Base-by-base conservation (phyloP, 2,113 vertebrate genomes). In the Hemichromis elongatus region DNA sequence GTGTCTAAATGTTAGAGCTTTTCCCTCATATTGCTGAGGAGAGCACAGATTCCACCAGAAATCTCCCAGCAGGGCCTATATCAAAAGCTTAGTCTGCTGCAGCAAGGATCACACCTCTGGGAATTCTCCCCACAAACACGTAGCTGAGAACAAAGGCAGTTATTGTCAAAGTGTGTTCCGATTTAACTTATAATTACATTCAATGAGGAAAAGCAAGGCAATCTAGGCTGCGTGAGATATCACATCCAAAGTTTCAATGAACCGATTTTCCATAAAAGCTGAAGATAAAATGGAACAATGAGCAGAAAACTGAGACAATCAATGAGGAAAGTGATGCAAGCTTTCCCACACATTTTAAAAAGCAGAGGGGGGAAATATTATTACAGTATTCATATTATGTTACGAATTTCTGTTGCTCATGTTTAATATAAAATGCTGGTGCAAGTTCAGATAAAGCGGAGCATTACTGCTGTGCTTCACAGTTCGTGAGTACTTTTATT, bases 81-180 rank as follows among this genome's bases (percentile, higher is more conserved):
- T 95, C 78, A 86, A 86, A 92, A 86, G 87, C 90, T 89, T 83
- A 78, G 83, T 13, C 83, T 78, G 89, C 87, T 33, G 86, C 89
- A 85, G 87, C 40, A 19, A 55, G 56, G 82, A 68, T 85, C 75
- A 11, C 70, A 82, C 90, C 88, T 86, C 82, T 70, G 89, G 88
- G 92, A 93, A 90, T 92, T 86, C 86, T 83, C 78, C 73, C 47
- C 52, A 45, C 82, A 90, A 92, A 91, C 79, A 83, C 50, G 70
- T n/a, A 86, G 82, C 61, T 2, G 26, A 82, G 82, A 88, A 89
- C 54, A 89, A 78, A 87, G 86, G 42, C 53, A 3, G 28, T 80
- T 83, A 80, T 77, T 35, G 57, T 88, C 84, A 82, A 89, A 87
- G 83, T 11, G 59, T 33, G 86, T 52, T 89, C 86, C 40, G 33